phyloP scores from a whole-genome alignment of 2,888 invertebrate species.

The Pegoplata infirma region DNA sequence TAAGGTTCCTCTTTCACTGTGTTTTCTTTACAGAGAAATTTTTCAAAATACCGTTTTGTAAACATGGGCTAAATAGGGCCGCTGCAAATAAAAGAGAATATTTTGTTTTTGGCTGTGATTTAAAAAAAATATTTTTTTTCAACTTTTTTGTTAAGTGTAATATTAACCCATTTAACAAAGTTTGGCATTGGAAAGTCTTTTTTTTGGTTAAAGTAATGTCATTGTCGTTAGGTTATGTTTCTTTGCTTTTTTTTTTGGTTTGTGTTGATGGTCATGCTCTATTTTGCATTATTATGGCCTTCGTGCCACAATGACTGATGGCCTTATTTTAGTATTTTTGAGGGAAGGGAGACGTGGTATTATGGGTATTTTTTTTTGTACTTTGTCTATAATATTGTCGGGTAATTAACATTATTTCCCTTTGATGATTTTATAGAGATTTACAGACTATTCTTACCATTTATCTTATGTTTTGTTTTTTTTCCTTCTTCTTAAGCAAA shows the following conservation, averaged over 20 bases:
- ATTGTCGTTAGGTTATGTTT: slow-evolving; percentile 19
- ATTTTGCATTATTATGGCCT: slow-evolving; percentile 30
- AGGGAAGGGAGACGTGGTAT: slow-evolving; percentile 2
- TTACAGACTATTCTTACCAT: not conserved
- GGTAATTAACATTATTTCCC: slow-evolving; percentile 37
- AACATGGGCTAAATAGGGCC: too few species aligned
- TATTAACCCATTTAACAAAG: not conserved
- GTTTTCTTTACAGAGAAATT: too few species aligned
- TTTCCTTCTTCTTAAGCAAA: not conserved
- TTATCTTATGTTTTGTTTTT: not conserved
- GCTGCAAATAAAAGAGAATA: too few species aligned
- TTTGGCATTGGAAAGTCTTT: slow-evolving; percentile 1
- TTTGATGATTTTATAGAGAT: not conserved
- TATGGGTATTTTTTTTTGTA: too few species aligned
- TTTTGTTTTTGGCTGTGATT: too few species aligned
- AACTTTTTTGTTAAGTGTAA: too few species aligned
- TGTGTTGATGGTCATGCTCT: slow-evolving; percentile 26
- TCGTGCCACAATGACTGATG: slow-evolving; percentile 46
- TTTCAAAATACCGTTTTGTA: too few species aligned
- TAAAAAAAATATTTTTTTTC: too few species aligned
- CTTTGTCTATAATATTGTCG: slow-evolving; percentile 6
- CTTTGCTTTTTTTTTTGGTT: slow-evolving; percentile 19
- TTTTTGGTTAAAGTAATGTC: slow-evolving; percentile 1
- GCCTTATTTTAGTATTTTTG: slow-evolving; percentile 5
- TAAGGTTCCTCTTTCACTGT: too few species aligned